Conservation (phyloP, 2,888 invertebrate genomes). For the Lithophane semibrunnea region DNA sequence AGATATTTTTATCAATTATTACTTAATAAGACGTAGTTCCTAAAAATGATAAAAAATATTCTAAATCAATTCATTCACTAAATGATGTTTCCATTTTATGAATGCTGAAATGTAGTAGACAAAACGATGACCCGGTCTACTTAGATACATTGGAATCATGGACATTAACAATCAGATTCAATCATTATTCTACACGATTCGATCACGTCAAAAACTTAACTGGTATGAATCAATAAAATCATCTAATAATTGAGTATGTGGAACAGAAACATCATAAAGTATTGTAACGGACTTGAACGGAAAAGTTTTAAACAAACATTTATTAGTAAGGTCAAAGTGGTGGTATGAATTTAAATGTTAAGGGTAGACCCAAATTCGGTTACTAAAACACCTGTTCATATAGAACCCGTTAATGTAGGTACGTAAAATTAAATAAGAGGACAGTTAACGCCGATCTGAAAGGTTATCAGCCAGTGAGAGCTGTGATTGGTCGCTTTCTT, state of each 20-base stretch:
- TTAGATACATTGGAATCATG: conserved; percentile 44
- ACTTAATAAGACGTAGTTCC: not conserved
- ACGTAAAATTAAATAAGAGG: conserved; percentile 23
- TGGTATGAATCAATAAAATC: conserved; percentile 62
- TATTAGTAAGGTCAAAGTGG: conserved; percentile 1
- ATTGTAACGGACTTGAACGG: not conserved
- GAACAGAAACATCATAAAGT: conserved; percentile 37
- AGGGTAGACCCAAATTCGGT: not conserved
- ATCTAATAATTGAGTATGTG: conserved; percentile 55
- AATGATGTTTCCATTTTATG: not conserved
- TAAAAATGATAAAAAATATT: not conserved
- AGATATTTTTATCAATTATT: not conserved
- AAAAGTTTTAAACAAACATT: conserved; percentile 12
- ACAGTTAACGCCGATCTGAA: conserved; percentile 29
- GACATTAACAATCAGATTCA: conserved; percentile 50
- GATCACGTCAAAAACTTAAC: conserved; percentile 58
- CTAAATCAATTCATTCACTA: not conserved
- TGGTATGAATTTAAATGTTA: conserved; percentile 13
- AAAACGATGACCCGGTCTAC: conserved; percentile 38
- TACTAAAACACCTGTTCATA: conserved; percentile 14
- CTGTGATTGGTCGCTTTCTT: conserved; percentile 5
- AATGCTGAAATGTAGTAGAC: conserved; percentile 2
- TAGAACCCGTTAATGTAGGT: conserved; percentile 30
- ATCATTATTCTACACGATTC: conserved; percentile 57
- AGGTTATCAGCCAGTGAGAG: conserved; percentile 33